Conservation (phyloP, 2,797 vertebrate species). For the Pipistrellus pygmaeus region DNA sequence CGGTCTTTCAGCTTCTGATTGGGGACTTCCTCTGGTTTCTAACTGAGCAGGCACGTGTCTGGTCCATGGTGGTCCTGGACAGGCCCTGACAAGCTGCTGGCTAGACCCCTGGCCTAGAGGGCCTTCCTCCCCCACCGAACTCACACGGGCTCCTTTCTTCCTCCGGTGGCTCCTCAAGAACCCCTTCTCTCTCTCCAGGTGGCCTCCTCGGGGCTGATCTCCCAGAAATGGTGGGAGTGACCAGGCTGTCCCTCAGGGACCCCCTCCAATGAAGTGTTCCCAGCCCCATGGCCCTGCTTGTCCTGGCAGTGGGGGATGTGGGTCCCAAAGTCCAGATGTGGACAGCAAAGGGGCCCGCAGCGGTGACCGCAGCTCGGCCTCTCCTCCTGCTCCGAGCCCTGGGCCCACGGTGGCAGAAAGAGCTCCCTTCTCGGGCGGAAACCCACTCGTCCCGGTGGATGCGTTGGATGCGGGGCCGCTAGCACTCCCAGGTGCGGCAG, state of each 20-base stretch:
- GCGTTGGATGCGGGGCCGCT: no score
- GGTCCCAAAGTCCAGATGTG: neutral
- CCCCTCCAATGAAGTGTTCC: neutral
- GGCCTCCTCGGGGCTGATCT: conserved; percentile 48
- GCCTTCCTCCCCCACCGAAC: neutral
- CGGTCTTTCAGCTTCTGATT: neutral
- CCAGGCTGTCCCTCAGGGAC: neutral
- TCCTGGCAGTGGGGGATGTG: neutral
- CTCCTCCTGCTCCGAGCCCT: neutral
- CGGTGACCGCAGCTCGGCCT: neutral
- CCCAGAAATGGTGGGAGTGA: neutral
- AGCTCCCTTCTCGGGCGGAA: neutral
- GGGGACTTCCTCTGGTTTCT: neutral
- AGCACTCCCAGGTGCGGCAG: neutral
- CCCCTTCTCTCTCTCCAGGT: neutral
- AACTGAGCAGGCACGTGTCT: neutral
- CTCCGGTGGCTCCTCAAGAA: neutral
- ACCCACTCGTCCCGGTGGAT: neutral
- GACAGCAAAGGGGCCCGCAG: neutral
- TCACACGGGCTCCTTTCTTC: neutral
- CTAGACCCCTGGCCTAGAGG: neutral
- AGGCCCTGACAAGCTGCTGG: neutral
- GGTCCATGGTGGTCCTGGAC: neutral
- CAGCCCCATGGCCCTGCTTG: neutral
- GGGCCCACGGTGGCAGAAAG: neutral